Percentiles rank a stretch among this genome's conserved stretches.
Evolutionary conservation across 2,113 vertebrate genomes (phyloP).

Genomic region (Lutjanus erythropterus): DNA sequence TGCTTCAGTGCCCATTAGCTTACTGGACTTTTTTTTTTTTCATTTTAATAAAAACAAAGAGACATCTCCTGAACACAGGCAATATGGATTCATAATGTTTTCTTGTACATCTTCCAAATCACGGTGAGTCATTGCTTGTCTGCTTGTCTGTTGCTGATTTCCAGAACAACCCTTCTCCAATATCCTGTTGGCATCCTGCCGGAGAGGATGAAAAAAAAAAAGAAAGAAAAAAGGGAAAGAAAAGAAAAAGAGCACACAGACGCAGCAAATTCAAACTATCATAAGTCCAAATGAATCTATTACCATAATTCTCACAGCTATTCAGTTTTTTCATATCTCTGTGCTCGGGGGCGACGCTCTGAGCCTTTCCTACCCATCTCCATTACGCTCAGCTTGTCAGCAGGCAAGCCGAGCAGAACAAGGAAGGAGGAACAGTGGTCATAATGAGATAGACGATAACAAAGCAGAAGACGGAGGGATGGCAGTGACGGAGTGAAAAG

Average conservation of each 20-base stretch:
- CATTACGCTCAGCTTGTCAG: conserved; percentile 70
- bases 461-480: conserved; percentile 42
- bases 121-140: conserved; percentile 40
- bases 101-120: conserved; percentile 41
- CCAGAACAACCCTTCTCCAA: conserved; percentile 45
- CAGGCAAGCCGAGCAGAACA: conserved; percentile 52
- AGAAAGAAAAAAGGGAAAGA: neutral
- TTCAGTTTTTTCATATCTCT: conserved; percentile 41
- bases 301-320: conserved; percentile 68
- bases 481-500: conserved; percentile 48
- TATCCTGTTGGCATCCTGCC: conserved; percentile 48
- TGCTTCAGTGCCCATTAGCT: conserved; percentile 23
- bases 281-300: conserved; percentile 73
- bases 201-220: conserved; percentile 10
- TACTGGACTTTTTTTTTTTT: conserved; percentile 18
- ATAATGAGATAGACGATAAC: conserved; percentile 68
- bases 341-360: conserved; percentile 27
- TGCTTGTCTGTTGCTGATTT: conserved; percentile 34
- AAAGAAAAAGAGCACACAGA: conserved; percentile 21
- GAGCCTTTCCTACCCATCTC: conserved; percentile 61
- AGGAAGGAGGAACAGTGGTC: conserved; percentile 50
- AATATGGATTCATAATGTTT: conserved; percentile 47
- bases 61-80: conserved; percentile 20
- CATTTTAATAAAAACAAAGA: conserved; percentile 25
- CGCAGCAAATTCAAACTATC: conserved; percentile 56